A percentile compares a stretch with the other conserved stretches of the same genome.
Evolutionary conservation across 2,888 invertebrate genomes (phyloP).

Genomic region (Cordilura impudica): DNA sequence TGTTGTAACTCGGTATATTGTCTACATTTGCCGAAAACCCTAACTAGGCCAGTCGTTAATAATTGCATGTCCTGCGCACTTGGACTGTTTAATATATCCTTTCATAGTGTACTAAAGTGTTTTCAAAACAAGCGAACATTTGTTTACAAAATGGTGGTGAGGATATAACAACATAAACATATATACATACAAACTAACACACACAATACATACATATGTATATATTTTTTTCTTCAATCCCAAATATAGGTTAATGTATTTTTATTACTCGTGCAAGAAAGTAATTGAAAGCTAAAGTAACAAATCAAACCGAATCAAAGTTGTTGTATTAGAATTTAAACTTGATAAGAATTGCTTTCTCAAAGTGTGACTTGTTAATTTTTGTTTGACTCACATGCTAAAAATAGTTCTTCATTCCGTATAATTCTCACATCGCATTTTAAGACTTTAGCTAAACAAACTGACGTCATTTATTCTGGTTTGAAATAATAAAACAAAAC

Average conservation of each 20-base stretch:
- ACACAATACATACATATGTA: background rate
- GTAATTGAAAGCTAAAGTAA: background rate
- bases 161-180: background rate
- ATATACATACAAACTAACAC: background rate
- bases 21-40: too few relatives aligned
- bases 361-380: slow-evolving; percentile 9
- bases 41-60: too few relatives aligned
- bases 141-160: slow-evolving; percentile 40
- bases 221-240: background rate
- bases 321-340: slow-evolving; percentile 18
- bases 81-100: slow-evolving; percentile 9
- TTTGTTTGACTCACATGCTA: slow-evolving; percentile 43
- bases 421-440: slow-evolving; percentile 8
- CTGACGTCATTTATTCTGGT: slow-evolving; percentile 47
- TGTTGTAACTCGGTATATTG: too few relatives aligned
- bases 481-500: background rate
- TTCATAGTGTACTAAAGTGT: background rate
- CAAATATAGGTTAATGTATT: slow-evolving; percentile 39
- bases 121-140: slow-evolving; percentile 40
- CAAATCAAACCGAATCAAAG: background rate
- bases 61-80: slow-evolving; percentile 58
- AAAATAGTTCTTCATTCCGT: slow-evolving; percentile 2
- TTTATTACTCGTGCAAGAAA: background rate
- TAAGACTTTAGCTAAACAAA: slow-evolving; percentile 12
- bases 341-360: background rate